These are phyloP conservation scores for Tiliacea aurago DNA, from an alignment of 2,888 invertebrate species.

Conservation along the genomic window DNA sequence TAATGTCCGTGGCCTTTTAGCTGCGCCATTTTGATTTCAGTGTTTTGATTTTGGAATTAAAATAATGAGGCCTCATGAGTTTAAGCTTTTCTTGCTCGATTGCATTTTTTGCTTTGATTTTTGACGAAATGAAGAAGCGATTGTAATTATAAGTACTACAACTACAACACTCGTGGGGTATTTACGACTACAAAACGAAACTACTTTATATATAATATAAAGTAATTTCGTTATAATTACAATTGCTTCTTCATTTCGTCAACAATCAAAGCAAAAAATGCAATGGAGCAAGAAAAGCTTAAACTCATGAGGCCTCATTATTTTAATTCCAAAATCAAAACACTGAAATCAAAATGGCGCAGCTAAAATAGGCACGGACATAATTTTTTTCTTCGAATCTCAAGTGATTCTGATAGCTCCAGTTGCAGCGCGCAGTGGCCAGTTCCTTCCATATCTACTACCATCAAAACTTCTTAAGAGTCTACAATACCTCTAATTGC, in stretches of 20 bases:
- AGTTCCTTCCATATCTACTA: conserved; percentile 38
- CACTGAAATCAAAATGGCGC: conserved; percentile 24
- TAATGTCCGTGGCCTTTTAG: not conserved
- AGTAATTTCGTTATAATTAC: too few relatives aligned
- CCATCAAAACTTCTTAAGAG: conserved; percentile 51
- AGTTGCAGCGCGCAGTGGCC: conserved; percentile 2
- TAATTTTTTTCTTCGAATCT: conserved; percentile 32
- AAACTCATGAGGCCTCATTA: not conserved
- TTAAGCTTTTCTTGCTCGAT: not conserved
- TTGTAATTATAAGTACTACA: too few relatives aligned
- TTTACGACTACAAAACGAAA: too few relatives aligned
- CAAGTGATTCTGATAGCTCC: conserved; percentile 29
- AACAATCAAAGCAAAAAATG: not conserved
- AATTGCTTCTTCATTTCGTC: too few relatives aligned
- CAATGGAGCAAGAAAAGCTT: not conserved
- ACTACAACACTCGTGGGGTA: too few relatives aligned
- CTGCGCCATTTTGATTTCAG: conserved; percentile 23
- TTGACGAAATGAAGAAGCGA: too few relatives aligned
- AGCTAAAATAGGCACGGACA: not conserved
- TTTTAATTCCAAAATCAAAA: conserved; percentile 20
- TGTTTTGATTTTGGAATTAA: conserved; percentile 20
- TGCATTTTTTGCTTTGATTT: not conserved
- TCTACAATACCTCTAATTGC: too few relatives aligned
- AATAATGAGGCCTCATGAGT: not conserved
- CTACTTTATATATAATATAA: too few relatives aligned